Conservation (phyloP, 2,113 vertebrate species). For the Craseonycteris thonglongyai region DNA sequence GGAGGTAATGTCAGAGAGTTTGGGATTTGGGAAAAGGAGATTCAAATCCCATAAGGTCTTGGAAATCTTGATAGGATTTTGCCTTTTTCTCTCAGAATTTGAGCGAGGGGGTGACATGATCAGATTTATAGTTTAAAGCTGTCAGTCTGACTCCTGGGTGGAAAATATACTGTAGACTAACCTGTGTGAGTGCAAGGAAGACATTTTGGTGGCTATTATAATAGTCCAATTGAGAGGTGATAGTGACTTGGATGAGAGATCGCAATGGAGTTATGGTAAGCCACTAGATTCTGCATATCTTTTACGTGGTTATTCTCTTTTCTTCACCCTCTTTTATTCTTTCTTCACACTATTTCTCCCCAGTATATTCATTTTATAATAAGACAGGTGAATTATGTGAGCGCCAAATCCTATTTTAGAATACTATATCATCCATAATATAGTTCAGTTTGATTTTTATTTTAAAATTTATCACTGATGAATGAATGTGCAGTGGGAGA, state of each 20-base stretch:
- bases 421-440: not conserved
- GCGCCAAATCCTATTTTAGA: not conserved
- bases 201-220: not conserved
- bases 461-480: not conserved
- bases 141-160: not conserved
- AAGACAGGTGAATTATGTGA: not conserved
- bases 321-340: not conserved
- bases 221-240: not conserved
- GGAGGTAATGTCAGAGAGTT: not conserved
- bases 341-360: not conserved
- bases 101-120: not conserved
- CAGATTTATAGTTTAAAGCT: not conserved
- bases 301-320: not conserved
- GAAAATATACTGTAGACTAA: not conserved
- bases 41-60: not conserved
- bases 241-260: not conserved
- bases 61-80: not conserved
- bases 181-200: not conserved
- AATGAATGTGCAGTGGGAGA: not conserved
- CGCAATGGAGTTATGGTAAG: not conserved
- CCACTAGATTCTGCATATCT: not conserved
- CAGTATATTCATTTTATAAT: not conserved
- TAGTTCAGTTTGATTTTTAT: not conserved
- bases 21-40: not conserved
- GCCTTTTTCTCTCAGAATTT: not conserved